Conservation (phyloP, 2,113 vertebrate genomes). For the Ophthalmolycus amberensis region DNA sequence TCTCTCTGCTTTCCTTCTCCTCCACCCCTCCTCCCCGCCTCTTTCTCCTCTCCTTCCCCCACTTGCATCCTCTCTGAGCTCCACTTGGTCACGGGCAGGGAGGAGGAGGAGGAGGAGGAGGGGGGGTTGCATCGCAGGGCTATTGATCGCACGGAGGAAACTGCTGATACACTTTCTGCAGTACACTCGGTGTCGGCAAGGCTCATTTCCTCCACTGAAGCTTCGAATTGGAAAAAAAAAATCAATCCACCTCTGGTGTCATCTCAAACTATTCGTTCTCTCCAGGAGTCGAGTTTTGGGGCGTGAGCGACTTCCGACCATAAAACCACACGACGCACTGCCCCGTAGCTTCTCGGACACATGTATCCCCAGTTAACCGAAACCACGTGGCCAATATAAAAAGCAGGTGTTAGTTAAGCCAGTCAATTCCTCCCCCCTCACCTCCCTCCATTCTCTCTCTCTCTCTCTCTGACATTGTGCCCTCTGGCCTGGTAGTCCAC, state of each 20-base stretch:
- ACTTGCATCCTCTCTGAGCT: slow-evolving; percentile 53
- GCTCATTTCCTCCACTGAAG: slow-evolving; percentile 62
- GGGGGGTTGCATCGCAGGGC: slow-evolving; percentile 38
- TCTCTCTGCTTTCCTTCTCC: slow-evolving; percentile 32
- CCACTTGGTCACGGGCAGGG: slow-evolving; percentile 20
- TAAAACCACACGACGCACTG: slow-evolving; percentile 1
- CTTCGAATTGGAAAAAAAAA: slow-evolving; percentile 58
- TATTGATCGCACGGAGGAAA: slow-evolving; percentile 65
- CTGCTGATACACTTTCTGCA: slow-evolving; percentile 71
- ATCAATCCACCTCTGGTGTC: slow-evolving; percentile 44
- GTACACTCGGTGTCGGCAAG: slow-evolving; percentile 24
- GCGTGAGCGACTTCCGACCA: background rate
- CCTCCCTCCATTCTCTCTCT: slow-evolving; percentile 41
- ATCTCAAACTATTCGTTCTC: slow-evolving; percentile 27
- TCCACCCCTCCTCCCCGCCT: slow-evolving; percentile 52
- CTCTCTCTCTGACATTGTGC: slow-evolving; percentile 50
- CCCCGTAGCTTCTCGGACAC: slow-evolving; percentile 17
- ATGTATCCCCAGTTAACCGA: slow-evolving; percentile 29
- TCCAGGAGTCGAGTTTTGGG: background rate
- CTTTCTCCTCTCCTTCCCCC: slow-evolving; percentile 52
- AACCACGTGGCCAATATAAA: slow-evolving; percentile 45
- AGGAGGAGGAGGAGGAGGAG: background rate
- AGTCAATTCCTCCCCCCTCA: slow-evolving; percentile 37
- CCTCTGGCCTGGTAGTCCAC: slow-evolving; percentile 67
- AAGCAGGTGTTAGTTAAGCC: slow-evolving; percentile 65